phyloP scores from a whole-genome alignment of 2,113 vertebrate species.

The Tinamus guttatus region DNA sequence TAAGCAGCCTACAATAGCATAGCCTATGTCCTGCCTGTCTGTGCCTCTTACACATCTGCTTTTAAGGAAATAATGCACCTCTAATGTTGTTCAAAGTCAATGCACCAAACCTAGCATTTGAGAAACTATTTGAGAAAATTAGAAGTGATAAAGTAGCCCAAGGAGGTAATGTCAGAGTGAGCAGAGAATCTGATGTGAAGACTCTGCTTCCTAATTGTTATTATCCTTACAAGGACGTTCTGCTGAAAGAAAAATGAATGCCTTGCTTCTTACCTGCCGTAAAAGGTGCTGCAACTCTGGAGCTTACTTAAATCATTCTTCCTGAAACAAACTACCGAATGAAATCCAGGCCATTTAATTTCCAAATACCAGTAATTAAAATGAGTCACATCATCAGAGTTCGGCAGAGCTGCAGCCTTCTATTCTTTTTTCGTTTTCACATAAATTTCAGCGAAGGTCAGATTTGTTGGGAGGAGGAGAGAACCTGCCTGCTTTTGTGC shows the following conservation, averaged over 20 bases:
- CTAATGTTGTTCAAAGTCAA: constrained; percentile 54
- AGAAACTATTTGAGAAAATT: constrained; percentile 72
- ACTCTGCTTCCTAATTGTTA: constrained; percentile 82
- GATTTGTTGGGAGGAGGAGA: constrained; percentile 76
- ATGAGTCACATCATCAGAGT: constrained; percentile 80
- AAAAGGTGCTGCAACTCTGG: constrained; percentile 71
- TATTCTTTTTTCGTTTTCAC: constrained; percentile 81
- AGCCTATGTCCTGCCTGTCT: not conserved
- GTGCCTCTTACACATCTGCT: not conserved
- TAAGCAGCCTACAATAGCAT: not conserved
- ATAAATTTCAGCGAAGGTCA: constrained; percentile 86
- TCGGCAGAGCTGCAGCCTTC: constrained; percentile 75
- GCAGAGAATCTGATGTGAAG: constrained; percentile 76
- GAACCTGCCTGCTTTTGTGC: constrained; percentile 76
- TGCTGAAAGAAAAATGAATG: constrained; percentile 80
- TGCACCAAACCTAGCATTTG: constrained; percentile 59
- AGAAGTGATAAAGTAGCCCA: constrained; percentile 74
- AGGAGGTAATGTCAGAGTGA: constrained; percentile 69
- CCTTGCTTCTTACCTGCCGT: constrained; percentile 75
- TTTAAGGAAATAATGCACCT: not conserved
- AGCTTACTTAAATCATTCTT: constrained; percentile 80
- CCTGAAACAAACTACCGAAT: constrained; percentile 75
- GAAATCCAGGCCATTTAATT: constrained; percentile 81
- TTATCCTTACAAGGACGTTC: constrained; percentile 82
- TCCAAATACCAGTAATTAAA: constrained; percentile 85